Evolutionary conservation across 2,888 invertebrate genomes (phyloP).

Genomic region (Euproctis similis): DNA sequence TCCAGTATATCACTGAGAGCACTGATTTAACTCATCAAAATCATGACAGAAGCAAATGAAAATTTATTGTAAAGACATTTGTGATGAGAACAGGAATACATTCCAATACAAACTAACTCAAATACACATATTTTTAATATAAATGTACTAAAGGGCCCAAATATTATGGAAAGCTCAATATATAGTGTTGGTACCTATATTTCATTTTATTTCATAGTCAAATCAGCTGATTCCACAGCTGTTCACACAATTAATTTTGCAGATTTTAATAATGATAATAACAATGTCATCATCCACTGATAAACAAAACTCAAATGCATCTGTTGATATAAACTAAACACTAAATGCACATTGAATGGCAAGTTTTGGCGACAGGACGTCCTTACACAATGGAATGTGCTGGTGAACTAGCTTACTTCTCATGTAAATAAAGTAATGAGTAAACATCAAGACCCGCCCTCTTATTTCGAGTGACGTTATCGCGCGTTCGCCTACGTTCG

Average conservation of each 20-base stretch:
- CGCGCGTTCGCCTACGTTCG: conserved; percentile 41
- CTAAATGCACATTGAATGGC: conserved; percentile 60
- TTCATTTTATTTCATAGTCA: conserved; percentile 73
- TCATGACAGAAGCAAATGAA: too few species aligned
- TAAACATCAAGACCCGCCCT: conserved; percentile 64
- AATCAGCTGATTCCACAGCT: conserved; percentile 50
- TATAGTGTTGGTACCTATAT: conserved; percentile 54
- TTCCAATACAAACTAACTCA: too few species aligned
- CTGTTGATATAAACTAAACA: conserved; percentile 39
- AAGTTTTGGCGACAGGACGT: conserved; percentile 37
- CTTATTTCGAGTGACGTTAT: conserved; percentile 47
- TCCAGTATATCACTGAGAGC: too few species aligned
- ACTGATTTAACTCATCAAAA: too few species aligned
- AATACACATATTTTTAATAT: too few species aligned
- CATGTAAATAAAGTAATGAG: conserved; percentile 61
- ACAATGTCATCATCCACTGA: conserved; percentile 45
- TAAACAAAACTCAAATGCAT: conserved; percentile 43
- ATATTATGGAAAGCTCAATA: conserved; percentile 14
- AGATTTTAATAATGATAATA: conserved; percentile 28
- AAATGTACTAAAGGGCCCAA: not conserved
- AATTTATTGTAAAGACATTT: too few species aligned
- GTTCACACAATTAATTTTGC: conserved; percentile 30
- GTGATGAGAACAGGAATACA: too few species aligned
- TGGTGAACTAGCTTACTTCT: conserved; percentile 58
- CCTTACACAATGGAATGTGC: conserved; percentile 59